These are phyloP conservation scores for Salminus brasiliensis DNA, from an alignment of 2,113 vertebrate species.

Conservation along the genomic window DNA sequence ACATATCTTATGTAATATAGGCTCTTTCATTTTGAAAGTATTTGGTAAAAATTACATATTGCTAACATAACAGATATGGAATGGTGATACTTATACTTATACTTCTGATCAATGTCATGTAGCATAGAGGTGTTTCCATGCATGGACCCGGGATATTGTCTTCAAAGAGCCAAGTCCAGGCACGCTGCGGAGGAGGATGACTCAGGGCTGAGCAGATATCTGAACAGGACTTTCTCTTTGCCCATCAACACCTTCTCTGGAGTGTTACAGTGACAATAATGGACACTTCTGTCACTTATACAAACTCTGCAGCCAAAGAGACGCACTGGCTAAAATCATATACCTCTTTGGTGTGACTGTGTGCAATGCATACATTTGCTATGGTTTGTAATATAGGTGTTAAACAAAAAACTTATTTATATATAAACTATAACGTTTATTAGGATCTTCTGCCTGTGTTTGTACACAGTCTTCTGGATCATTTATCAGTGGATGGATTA, in stretches of 20 bases:
- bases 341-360: not conserved
- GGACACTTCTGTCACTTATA: not conserved
- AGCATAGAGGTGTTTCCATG: conserved; percentile 85
- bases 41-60: too few relatives aligned
- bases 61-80: too few relatives aligned
- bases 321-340: not conserved
- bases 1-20: too few relatives aligned
- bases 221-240: conserved; percentile 79
- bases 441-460: too few relatives aligned
- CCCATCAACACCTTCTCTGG: conserved; percentile 90
- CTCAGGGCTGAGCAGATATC: conserved; percentile 66
- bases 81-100: not conserved
- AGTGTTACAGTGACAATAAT: conserved; percentile 68
- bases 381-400: not conserved
- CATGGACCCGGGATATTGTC: conserved; percentile 79
- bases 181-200: conserved; percentile 53
- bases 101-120: conserved; percentile 22
- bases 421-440: too few relatives aligned
- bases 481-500: not conserved
- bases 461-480: not conserved
- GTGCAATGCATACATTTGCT: not conserved
- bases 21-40: too few relatives aligned
- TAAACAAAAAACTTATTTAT: too few relatives aligned
- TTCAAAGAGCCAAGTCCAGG: conserved; percentile 67
- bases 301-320: not conserved